These are phyloP conservation scores for Trematocara marginatum DNA, from an alignment of 2,113 vertebrate genomes.

Conservation along the genomic window DNA sequence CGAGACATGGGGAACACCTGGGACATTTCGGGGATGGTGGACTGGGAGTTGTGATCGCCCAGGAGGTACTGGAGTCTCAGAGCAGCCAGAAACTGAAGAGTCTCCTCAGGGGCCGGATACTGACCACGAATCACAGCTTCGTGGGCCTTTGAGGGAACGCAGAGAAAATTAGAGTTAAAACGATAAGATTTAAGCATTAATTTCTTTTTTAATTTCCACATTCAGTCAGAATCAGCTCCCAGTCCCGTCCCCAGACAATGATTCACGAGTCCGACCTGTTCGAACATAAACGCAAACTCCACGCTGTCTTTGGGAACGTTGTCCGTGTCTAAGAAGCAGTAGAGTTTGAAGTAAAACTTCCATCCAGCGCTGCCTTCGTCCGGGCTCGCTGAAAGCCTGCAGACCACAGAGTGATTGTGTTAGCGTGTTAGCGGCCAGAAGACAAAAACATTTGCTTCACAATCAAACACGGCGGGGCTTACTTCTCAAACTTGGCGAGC, in stretches of 20 bases:
- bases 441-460: neutral
- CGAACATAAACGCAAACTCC: slow-evolving; percentile 98
- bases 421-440: neutral
- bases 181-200: fast-evolving
- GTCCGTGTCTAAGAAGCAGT: slow-evolving; percentile 94
- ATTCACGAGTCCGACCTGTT: slow-evolving; percentile 77
- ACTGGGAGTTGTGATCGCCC: slow-evolving; percentile 76
- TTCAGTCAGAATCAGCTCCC: neutral
- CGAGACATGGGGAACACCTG: slow-evolving; percentile 87
- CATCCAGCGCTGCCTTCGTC: slow-evolving; percentile 77
- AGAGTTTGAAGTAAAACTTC: slow-evolving; percentile 98
- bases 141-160: slow-evolving; percentile 78
- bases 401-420: neutral
- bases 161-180: neutral
- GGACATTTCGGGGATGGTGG: slow-evolving; percentile 74
- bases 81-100: slow-evolving; percentile 90
- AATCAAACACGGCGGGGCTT: neutral
- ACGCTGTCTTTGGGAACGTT: slow-evolving; percentile 88
- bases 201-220: neutral
- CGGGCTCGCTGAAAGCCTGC: slow-evolving; percentile 77
- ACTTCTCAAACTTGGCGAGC: slow-evolving; percentile 97
- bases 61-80: slow-evolving; percentile 89
- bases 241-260: neutral
- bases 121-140: slow-evolving; percentile 91
- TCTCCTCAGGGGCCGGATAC: slow-evolving; percentile 93